phyloP scores from a whole-genome alignment of 35 echinoderm and acorn worm genomes.

The Apostichopus japonicus region DNA sequence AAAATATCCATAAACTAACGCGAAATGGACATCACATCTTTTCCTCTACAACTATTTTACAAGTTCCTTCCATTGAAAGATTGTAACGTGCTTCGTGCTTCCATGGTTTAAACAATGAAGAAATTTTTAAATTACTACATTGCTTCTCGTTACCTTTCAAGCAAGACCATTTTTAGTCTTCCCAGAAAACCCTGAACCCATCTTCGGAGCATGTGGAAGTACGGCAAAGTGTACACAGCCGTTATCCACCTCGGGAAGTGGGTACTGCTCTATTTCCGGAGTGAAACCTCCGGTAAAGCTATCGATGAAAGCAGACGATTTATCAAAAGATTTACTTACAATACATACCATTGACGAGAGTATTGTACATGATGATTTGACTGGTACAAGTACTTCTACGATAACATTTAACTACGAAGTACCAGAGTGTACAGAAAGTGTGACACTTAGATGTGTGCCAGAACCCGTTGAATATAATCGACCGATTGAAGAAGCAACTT shows the following conservation, averaged over 20 bases:
- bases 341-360: background rate
- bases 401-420: background rate
- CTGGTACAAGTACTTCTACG: background rate
- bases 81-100: no score
- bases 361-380: background rate
- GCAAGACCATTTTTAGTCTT: no score
- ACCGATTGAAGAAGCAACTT: background rate
- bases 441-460: background rate
- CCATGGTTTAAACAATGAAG: no score
- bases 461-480: background rate
- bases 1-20: no score
- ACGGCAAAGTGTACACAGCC: background rate
- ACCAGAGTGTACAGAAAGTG: background rate
- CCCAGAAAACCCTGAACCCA: background rate
- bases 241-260: background rate
- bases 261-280: background rate
- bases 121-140: no score
- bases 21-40: no score
- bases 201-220: background rate
- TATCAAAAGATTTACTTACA: background rate
- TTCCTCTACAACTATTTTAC: no score
- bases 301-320: background rate
- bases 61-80: no score
- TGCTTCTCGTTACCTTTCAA: no score
- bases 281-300: background rate